Percentiles rank a stretch among this genome's conserved stretches.
These are phyloP conservation scores for Hafferia zeledoni DNA, from an alignment of 2,797 vertebrate species.

Conservation along the genomic window DNA sequence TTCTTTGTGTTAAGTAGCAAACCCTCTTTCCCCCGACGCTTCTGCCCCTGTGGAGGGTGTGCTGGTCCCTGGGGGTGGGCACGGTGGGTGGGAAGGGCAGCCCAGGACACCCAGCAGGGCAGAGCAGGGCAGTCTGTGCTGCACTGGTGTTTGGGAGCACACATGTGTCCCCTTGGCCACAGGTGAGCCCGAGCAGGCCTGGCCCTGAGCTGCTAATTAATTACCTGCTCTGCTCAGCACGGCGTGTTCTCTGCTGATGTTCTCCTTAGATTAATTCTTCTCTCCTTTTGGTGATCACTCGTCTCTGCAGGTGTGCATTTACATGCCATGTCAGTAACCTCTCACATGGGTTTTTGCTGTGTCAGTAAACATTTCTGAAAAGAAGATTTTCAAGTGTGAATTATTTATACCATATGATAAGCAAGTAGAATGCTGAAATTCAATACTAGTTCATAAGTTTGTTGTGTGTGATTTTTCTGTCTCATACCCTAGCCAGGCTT, in stretches of 20 bases:
- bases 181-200: background rate
- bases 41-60: background rate
- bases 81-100: background rate
- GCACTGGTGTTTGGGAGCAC: background rate
- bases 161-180: background rate
- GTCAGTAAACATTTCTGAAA: constrained; percentile 91
- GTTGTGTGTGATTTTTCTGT: constrained; percentile 76
- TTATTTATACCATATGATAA: constrained; percentile 90
- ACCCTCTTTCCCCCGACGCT: background rate
- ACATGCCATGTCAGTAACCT: constrained; percentile 36
- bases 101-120: background rate
- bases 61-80: background rate
- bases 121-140: background rate
- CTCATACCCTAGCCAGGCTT: constrained; percentile 10
- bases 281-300: background rate
- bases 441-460: constrained; percentile 76
- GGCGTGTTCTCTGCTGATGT: background rate
- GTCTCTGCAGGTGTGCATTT: constrained; percentile 5
- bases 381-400: constrained; percentile 85
- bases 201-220: background rate
- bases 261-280: background rate
- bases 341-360: constrained; percentile 79
- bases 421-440: constrained; percentile 82
- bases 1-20: background rate
- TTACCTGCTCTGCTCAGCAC: background rate